Base-by-base conservation (phyloP, 2,888 invertebrate species). In the Megastigmus dorsalis region DNA sequence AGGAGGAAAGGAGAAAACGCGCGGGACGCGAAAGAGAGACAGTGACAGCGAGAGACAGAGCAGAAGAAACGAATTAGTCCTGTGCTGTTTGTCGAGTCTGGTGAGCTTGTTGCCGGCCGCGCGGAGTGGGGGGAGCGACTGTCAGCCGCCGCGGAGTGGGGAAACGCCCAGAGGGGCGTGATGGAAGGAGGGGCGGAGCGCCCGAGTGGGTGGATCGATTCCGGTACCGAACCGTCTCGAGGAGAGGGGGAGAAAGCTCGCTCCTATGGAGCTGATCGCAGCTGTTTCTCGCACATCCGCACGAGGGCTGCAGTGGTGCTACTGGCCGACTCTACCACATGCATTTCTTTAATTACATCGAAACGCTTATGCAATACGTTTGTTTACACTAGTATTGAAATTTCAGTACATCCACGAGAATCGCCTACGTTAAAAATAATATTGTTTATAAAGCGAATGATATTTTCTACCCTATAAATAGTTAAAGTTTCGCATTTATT, bases 111-210 rank as follows among this genome's bases (percentile, higher is more conserved):
- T 65, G 80, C 15, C 28, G 67, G 62, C 43, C 33, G 74, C 75
- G 78, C 70, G 75, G 65, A 28, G 20, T 20, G 4, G 4, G 15
- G 62, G 70, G 68, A 74, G 80, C 77, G 82, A 76, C n/a, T n/a
- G 78, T 75, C 77, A 36, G n/a, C n/a, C n/a, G n/a, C 2, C 13
- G 9, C 13, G 13, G 15, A 30, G 41, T 4, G n/a, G 62, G 67
- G 70, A n/a, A 28, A 54, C 62, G 68, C 45, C 54, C 30, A 23
- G 41, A 54, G 75, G 65, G 77, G 76, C 76, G 79, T 68, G 66
- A 75, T 69, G 55, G 66, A 33, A n/a, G 63, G 72, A 41, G 65
- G 74, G 70, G 78, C 77, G 78, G 72, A 67, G 66, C 67, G 33
- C 26, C 20, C 5, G 48, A 48, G 26, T 66, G 43, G 77, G 76